These are phyloP conservation scores for Orientallactaga sibirica DNA, from an alignment of 2,797 vertebrate species.

Conservation along the genomic window DNA sequence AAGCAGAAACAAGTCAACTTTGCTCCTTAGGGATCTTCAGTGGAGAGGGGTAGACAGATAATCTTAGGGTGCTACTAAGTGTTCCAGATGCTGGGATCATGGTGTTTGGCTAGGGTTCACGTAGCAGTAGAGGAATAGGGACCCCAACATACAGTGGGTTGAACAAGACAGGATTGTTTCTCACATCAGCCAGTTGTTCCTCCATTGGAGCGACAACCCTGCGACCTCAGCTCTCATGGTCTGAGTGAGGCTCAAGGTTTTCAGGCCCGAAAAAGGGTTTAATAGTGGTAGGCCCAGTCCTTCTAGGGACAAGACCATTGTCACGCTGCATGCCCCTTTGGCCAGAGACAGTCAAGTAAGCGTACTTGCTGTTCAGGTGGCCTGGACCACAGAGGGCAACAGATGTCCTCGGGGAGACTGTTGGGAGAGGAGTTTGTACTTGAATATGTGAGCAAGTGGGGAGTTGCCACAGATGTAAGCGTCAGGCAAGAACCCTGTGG, in stretches of 20 bases:
- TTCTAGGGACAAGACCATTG: background rate
- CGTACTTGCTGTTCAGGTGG: background rate
- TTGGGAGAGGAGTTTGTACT: background rate
- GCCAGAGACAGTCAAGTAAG: background rate
- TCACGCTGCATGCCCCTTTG: background rate
- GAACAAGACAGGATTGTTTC: background rate
- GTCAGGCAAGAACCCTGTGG: too few species aligned
- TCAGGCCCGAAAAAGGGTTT: background rate
- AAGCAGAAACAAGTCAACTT: background rate
- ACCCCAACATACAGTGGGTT: background rate
- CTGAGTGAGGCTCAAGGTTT: background rate
- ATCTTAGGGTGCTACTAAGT: background rate
- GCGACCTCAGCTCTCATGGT: background rate
- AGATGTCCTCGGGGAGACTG: background rate
- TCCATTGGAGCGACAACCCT: background rate
- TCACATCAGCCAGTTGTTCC: background rate
- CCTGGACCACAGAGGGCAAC: background rate
- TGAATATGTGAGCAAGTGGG: background rate
- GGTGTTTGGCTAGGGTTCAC: background rate
- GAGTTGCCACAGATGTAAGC: background rate
- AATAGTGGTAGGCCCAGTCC: background rate
- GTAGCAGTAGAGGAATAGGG: background rate
- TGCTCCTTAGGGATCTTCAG: background rate
- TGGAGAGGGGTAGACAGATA: background rate
- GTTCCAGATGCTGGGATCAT: background rate